Conservation (phyloP, 2,888 invertebrate species). For the Drosophila suboccidentalis region DNA sequence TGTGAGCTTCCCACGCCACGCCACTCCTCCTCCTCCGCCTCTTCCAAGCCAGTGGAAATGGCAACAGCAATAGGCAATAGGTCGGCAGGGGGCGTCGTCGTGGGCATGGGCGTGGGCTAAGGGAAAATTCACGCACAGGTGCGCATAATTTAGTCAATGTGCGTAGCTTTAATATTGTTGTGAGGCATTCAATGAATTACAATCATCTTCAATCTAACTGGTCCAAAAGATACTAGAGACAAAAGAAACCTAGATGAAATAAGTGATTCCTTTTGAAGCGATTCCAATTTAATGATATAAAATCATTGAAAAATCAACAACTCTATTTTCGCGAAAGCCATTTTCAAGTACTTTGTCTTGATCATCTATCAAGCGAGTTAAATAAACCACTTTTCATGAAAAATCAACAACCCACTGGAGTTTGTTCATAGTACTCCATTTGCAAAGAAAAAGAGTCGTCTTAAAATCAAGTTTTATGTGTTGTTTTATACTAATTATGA, state of each 20-base stretch:
- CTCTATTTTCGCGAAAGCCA: no score
- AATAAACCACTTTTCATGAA: no score
- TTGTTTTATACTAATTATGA: no score
- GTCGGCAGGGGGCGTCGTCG: neutral
- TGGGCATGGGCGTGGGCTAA: slow-evolving; percentile 7
- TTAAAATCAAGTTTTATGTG: no score
- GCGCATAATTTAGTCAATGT: slow-evolving; percentile 46
- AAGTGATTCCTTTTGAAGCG: slow-evolving; percentile 1
- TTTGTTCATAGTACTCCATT: no score
- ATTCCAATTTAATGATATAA: neutral
- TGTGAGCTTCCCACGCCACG: slow-evolving; percentile 45
- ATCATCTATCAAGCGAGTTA: no score
- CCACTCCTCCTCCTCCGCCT: neutral
- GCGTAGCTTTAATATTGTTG: slow-evolving; percentile 45
- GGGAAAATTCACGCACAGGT: slow-evolving; percentile 18
- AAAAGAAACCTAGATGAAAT: neutral
- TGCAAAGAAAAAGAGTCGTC: no score
- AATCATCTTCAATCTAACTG: neutral
- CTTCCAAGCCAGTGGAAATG: slow-evolving; percentile 26
- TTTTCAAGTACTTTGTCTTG: no score
- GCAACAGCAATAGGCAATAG: slow-evolving; percentile 27
- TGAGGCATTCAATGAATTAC: neutral
- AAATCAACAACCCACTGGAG: no score
- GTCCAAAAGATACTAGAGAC: neutral
- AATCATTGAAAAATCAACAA: no score